Evolutionary conservation across 2,113 vertebrate species (phyloP).

Genomic region (Colinus virginianus): DNA sequence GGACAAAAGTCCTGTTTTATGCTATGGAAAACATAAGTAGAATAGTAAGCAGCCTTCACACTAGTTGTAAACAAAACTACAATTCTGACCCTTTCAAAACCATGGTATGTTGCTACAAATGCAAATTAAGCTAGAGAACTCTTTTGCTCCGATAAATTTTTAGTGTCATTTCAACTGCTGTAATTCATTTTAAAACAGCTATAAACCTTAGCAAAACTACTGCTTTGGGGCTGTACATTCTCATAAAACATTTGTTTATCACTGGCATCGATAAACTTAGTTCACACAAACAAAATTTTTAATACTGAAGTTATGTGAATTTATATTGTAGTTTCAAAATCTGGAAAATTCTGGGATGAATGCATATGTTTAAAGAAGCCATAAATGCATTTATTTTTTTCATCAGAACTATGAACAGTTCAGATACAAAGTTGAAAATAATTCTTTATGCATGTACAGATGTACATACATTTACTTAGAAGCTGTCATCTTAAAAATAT

Average conservation of each 20-base stretch:
- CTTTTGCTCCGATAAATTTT: neutral
- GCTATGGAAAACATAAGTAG: neutral
- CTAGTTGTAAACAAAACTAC: neutral
- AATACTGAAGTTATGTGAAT: neutral
- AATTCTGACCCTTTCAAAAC: neutral
- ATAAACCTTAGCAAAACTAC: neutral
- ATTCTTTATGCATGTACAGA: neutral
- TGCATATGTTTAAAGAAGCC: neutral
- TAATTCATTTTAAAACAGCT: neutral
- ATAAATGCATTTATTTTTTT: neutral
- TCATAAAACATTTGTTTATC: neutral
- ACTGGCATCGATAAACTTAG: neutral
- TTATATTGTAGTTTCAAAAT: neutral
- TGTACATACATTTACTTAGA: slow-evolving; percentile 4
- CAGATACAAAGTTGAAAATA: neutral
- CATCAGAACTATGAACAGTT: neutral
- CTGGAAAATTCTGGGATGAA: neutral
- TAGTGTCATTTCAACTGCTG: neutral
- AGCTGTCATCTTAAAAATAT: slow-evolving; percentile 36
- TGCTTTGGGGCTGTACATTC: neutral
- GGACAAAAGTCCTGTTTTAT: neutral
- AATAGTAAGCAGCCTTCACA: neutral
- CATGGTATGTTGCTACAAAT: neutral
- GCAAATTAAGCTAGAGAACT: neutral
- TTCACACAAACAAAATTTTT: neutral